phyloP scores from a whole-genome alignment of 2,113 vertebrate species.

The Fulmarus glacialis region DNA sequence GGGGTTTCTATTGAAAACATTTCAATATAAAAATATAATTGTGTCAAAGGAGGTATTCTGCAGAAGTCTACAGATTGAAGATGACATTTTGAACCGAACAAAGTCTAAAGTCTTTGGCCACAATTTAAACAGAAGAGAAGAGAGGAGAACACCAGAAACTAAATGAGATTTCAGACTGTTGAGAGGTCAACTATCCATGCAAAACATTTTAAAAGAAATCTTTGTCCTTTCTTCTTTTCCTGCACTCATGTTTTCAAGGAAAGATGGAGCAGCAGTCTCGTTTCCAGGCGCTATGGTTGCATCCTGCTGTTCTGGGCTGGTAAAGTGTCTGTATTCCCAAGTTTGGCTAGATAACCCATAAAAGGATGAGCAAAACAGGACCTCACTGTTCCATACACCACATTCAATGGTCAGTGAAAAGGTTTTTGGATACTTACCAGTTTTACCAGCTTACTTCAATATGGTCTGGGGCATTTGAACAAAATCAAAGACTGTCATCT shows the following conservation, averaged over 20 bases:
- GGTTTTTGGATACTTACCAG: background rate
- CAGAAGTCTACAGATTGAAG: background rate
- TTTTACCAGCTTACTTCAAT: background rate
- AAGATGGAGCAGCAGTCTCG: background rate
- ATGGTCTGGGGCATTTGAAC: background rate
- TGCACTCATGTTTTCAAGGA: background rate
- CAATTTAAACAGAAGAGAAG: background rate
- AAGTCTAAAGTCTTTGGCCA: background rate
- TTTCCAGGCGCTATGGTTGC: background rate
- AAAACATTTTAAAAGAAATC: background rate
- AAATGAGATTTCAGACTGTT: background rate
- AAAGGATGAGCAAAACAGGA: background rate
- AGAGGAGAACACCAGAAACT: background rate
- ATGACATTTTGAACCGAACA: background rate
- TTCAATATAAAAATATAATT: background rate
- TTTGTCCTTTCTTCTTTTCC: background rate
- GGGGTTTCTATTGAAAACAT: background rate
- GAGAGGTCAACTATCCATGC: background rate
- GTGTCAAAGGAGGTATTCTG: background rate
- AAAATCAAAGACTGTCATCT: background rate
- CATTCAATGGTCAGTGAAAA: background rate
- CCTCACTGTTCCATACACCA: background rate
- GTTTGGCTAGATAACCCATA: background rate
- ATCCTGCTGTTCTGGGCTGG: background rate
- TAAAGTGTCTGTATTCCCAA: fast-evolving